Evolutionary conservation across 2,113 vertebrate genomes (phyloP).

Genomic region (Arizona elegans): DNA sequence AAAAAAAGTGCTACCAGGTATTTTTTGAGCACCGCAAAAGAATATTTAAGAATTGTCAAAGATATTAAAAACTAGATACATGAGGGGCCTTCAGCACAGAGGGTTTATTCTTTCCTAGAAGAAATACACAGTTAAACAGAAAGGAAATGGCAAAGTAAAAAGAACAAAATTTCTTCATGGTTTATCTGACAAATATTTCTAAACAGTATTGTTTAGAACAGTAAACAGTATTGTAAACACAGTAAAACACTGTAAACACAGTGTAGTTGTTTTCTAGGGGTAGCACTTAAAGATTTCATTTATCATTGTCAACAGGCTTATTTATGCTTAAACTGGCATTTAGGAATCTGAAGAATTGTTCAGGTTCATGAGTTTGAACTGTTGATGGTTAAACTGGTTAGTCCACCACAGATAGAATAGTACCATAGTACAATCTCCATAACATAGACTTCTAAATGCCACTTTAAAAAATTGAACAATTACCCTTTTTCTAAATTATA

Average conservation of each 20-base stretch:
- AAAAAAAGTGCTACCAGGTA: neutral
- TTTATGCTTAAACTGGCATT: neutral
- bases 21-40: neutral
- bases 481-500: neutral
- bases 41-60: neutral
- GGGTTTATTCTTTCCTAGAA: neutral
- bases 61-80: neutral
- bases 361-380: neutral
- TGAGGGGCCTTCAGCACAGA: neutral
- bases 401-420: neutral
- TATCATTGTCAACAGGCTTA: neutral
- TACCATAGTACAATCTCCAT: neutral
- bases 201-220: neutral
- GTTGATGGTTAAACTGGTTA: neutral
- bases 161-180: neutral
- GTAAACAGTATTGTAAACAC: too few relatives aligned
- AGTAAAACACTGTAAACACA: too few relatives aligned
- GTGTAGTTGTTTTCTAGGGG: neutral
- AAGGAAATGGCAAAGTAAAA: neutral
- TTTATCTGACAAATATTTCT: neutral
- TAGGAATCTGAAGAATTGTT: neutral
- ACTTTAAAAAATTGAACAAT: neutral
- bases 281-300: neutral
- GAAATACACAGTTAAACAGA: neutral
- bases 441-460: neutral